Evolutionary conservation across 2,888 invertebrate species (phyloP), one percentile per base, ranked within the genome.

Genomic region (Torymus tubicola): DNA sequence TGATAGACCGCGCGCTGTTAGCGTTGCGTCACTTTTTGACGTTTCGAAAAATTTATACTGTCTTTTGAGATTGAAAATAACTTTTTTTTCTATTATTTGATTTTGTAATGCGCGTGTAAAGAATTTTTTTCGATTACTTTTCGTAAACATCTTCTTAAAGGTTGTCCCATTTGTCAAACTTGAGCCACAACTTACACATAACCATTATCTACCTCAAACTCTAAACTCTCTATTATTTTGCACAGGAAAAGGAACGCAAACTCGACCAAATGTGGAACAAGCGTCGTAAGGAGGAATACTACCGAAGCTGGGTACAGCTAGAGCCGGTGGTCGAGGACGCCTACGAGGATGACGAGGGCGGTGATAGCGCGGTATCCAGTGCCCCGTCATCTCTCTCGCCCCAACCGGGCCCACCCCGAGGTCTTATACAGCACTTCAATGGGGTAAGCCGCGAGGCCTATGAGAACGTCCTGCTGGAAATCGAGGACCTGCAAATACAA

Each of bases 341-440:
- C 53, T 89, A 90, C 78, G 89, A 89, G 69, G 88, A 88, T 90
- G 93, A 93, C 84, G 89, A 89, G 84, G 94, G 94, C 91, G 93
- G 93, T 84, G 94, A 94, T 87, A 94, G 94, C 69, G 94, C 94
- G 80, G 91, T 94, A 84, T 94, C 94, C 82, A 94, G 94, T 83
- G 94, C 94, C 83, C 94, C 94, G 79, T 93, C 94, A 82, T 95
- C 95, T 71, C 93, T 95, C 86, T 94, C 94, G 85, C 94, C 94
- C 76, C 95, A 95, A 88, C 94, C 94, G 4, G 87, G 86, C 21
- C 21, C 1, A 21, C 5, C 42, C 10, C 42, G 42, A 5, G 42
- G 42, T 8, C 10, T 42, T 5, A 42, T 42, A 8, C 42, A 42
- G 42, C 42, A 12, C 84, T 83, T 42, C 11, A 86, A 84, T 24